phyloP scores from a whole-genome alignment of 2,888 invertebrate genomes.

The Dysmachus trigonus region DNA sequence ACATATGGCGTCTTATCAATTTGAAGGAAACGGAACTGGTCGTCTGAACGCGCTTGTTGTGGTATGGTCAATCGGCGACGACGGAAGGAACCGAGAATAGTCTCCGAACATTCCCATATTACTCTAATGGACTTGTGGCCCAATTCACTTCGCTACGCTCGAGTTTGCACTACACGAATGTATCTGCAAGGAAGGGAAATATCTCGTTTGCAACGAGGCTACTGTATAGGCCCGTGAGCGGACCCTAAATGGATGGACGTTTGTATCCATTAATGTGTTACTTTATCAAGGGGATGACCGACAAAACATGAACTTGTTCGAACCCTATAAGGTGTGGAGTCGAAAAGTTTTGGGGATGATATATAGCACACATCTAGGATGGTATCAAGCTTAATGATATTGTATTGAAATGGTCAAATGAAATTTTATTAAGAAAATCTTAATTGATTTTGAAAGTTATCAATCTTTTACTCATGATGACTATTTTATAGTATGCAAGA shows the following conservation, averaged over 20 bases:
- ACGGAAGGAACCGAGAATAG: neutral
- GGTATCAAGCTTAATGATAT: neutral
- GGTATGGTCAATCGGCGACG: neutral
- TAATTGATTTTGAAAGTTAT: neutral
- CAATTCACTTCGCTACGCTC: neutral
- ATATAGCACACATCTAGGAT: neutral
- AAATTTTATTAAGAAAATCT: neutral
- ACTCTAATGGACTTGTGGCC: neutral
- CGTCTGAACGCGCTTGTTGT: neutral
- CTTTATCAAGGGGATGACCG: neutral
- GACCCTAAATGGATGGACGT: neutral
- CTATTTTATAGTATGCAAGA: neutral
- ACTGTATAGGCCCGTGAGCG: neutral
- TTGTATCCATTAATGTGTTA: conserved; percentile 14
- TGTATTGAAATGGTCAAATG: neutral
- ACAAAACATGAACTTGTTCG: neutral
- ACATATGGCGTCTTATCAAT: conserved; percentile 17
- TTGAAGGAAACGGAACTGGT: neutral
- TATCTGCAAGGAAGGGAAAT: neutral
- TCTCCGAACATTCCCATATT: neutral
- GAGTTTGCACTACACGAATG: neutral
- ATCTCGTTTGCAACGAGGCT: neutral
- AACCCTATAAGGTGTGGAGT: neutral
- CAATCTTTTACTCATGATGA: neutral
- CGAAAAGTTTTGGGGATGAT: neutral